Base-by-base conservation (phyloP, 2,113 vertebrate genomes). In the Xerus inauris region DNA sequence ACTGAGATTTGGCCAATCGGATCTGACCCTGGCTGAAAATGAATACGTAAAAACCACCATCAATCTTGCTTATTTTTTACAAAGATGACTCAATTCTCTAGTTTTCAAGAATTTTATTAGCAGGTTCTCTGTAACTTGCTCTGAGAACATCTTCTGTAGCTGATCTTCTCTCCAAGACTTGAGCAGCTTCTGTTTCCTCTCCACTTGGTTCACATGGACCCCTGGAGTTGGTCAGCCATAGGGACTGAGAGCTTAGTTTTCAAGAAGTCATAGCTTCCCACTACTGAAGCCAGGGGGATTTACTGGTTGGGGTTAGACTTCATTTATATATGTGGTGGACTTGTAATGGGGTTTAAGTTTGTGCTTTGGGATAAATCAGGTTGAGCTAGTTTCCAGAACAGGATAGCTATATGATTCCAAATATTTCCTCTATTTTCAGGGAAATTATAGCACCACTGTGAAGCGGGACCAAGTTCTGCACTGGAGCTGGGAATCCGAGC, bases 401-500 rank as follows among this genome's bases (percentile, higher is more conserved):
- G 14, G 49, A 49, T 49, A 59, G n/a, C 62, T 77, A 0, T 69
- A 17, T 30, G 14, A 82, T 79, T 89, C 30, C 77, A 86, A 45
- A 24, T 35, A 71, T 51, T 72, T 54, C 14, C 69, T 90, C 95
- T 91, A 45, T 5, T 97, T 96, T 97, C 96, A 99, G 99, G 98
- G 54, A 42, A 97, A 98, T 93, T 93, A 98, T 30, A 98, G 95
- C 1, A n/a, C 97, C 71, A 94, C 89, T 1, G 96, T 98, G 92
- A 94, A 93, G 93, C 1, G 14, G 62, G 79, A 96, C 71, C 93
- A 97, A 22, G 69, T 77, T 80, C 89, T 99, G 65, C 96, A 59
- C 0, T 98, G 98, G 98, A 87, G 57, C 2, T 99, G 98, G 98
- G 8, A 95, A 83, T 98, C 99, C 1, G 57, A 98, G 3, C 49